phyloP scores from a whole-genome alignment of 2,888 invertebrate species.

The Phlogophora meticulosa region DNA sequence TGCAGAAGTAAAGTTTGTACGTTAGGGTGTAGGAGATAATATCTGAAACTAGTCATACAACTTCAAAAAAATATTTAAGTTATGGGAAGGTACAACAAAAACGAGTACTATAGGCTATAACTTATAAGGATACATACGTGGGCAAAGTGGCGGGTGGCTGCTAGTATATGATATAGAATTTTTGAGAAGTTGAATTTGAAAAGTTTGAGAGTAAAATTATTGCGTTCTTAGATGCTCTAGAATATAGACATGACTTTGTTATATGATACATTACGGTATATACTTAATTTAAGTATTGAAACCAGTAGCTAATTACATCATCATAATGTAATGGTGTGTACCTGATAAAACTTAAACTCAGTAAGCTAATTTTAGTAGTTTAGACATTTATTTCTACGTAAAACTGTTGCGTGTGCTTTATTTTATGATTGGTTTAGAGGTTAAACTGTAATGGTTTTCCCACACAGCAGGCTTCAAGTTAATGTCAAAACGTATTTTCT shows the following conservation, averaged over 20 bases:
- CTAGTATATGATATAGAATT: no score
- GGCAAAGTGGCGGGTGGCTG: no score
- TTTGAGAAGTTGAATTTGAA: no score
- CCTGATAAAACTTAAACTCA: constrained; percentile 2
- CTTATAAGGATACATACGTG: no score
- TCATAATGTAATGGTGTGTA: not conserved
- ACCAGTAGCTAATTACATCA: not conserved
- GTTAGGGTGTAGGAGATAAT: no score
- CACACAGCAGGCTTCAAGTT: not conserved
- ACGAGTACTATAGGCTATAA: no score
- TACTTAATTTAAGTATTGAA: constrained; percentile 1
- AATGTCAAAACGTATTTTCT: not conserved
- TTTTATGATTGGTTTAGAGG: constrained; percentile 44
- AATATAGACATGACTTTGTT: not conserved
- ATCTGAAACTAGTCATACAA: no score
- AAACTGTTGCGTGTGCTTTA: constrained; percentile 37
- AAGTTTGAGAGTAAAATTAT: not conserved
- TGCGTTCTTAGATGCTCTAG: not conserved
- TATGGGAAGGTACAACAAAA: no score
- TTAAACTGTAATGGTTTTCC: constrained; percentile 24
- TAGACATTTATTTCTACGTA: constrained; percentile 14
- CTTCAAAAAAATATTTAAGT: no score
- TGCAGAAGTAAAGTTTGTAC: no score
- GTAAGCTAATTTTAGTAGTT: constrained; percentile 23
- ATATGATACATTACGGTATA: not conserved